Base-by-base conservation (phyloP, 2,797 vertebrate species). In the Carapus acus region DNA sequence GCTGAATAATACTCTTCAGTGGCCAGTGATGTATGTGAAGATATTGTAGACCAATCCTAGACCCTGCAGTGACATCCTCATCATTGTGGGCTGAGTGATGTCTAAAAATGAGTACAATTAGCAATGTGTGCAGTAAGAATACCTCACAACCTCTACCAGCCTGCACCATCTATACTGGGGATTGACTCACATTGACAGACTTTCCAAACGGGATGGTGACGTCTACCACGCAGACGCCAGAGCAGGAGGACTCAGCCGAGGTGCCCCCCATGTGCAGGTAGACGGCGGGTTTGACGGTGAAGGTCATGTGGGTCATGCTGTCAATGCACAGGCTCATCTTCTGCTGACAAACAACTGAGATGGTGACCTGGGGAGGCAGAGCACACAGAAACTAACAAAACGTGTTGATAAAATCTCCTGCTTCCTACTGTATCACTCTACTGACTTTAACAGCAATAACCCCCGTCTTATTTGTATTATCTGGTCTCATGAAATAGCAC, bases 211-310 rank as follows among this genome's bases (percentile, higher is more conserved):
- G 90, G 1, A 93, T 87, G 8, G 78, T 81, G 66, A 94, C 79
- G 24, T 96, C 94, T 0, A 93, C 88, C n/a, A 94, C 89, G 9
- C 83, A 85, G 16, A 96, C 90, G 0, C 94, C 93, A 0, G 91
- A 90, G 36, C 80, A 85, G 14, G 79, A 73, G 0, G 80, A 27
- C 23, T 91, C 87, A 0, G 76, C 69, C 34, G 84, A 85, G 43
- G 74, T 43, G 23, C 91, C 90, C 18, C 90, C 89, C 6, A 94
- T 84, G 71, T 93, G 91, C 13, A 96, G 84, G 11, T 83, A 79
- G 17, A 93, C 83, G 0, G 92, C 85, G 39, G 90, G 76, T 77
- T 92, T 93, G 62, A 91, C 50, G 1, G 86, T 81, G 64, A 88
- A 92, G 47, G 73, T 65, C 55, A 87, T 77, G 2, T 73, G 66